Conservation (phyloP, 92 coral and sea anemone species). For the Porites divaricata region DNA sequence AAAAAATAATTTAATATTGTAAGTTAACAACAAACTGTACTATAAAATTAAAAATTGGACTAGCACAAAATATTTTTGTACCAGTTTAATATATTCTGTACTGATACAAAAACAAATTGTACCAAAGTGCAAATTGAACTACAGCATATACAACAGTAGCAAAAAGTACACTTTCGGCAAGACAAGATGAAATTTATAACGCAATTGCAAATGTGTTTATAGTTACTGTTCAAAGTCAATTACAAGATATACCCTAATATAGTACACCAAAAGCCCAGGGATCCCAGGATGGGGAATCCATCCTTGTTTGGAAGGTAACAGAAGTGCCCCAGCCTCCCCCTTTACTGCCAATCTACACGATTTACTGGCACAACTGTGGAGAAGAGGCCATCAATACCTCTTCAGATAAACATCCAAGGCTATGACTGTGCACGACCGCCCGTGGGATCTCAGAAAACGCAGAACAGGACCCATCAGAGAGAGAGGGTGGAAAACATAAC, state of each 20-base stretch:
- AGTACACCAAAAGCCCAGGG: not conserved
- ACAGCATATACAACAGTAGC: not conserved
- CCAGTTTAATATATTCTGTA: no score
- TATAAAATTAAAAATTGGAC: no score
- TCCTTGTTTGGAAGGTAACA: not conserved
- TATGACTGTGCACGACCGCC: not conserved
- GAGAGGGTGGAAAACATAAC: not conserved
- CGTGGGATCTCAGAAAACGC: no score
- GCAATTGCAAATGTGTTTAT: not conserved
- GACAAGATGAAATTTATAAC: not conserved
- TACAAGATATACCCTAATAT: not conserved
- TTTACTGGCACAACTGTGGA: not conserved
- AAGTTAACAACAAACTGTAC: no score
- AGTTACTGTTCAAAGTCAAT: not conserved
- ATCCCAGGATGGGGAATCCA: not conserved
- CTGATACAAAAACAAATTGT: no score
- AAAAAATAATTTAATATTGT: no score
- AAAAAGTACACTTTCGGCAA: no score
- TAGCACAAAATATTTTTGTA: no score
- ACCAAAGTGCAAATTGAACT: no score
- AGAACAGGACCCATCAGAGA: not conserved
- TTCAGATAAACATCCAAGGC: not conserved
- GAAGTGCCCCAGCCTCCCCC: not conserved
- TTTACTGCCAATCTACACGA: not conserved
- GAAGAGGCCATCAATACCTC: not conserved